Base-by-base conservation (phyloP, 1,140 invertebrate genomes). In the Pseudomyrmex sp. region DNA sequence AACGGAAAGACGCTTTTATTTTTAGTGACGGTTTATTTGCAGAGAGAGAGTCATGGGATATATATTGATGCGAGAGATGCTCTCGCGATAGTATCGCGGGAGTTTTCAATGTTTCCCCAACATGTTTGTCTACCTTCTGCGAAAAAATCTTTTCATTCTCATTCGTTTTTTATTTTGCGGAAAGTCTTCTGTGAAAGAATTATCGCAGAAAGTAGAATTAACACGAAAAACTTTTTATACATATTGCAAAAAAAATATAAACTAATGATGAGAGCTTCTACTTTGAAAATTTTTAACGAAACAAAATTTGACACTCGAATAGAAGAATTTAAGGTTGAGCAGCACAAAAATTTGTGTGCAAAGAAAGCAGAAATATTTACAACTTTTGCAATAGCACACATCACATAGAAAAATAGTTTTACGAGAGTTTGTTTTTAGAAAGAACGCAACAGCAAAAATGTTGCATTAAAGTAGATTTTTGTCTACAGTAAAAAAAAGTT, bases 11-110 rank as follows among this genome's bases (percentile, higher is more conserved):
- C 2, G 50, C 35, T 13, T 79, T 79, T 79, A 79, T 79, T 79
- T 79, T 79, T 79, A 79, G 76, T 59, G 35, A 12, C 44, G 44
- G 65, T 46, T 35, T 79, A 59, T 79, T 79, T 79, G 12, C 76
- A 70, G 65, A 59, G 65, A 79, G 35, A 69, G 35, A 20, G 20
- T 70, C 52, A 69, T 46, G 63, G 69, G 13, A 35, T 35, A 35
- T 35, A 35, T 35, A 35, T 35, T 35, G 35, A 79, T 58, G 13
- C 26, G 7, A 20, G 46, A n/a, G 26, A 46, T 18, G 46, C 23
- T 44, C 26, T 1, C 23, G 23, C 44, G 18, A 61, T 59, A 35
- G 3, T 44, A 73, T 48, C 8, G 46, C 20, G 23, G 13, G n/a
- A 75, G 15, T 62, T 62, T 62, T 62, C 20, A n/a, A 1, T 35